Evolutionary conservation across 1,140 invertebrate species (phyloP).

Genomic region (Pissodes strobi): DNA sequence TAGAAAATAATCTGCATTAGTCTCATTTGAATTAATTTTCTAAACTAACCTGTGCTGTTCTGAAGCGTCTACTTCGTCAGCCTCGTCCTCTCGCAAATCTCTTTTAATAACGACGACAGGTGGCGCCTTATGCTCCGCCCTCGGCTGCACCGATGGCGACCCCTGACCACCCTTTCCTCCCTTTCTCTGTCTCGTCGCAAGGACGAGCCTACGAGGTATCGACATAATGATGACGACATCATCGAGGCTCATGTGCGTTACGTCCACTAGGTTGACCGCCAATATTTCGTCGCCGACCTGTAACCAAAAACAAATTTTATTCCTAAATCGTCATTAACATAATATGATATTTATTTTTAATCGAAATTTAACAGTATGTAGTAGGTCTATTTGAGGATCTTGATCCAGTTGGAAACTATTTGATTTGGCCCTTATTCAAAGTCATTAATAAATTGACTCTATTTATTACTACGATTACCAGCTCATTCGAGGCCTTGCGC

Average conservation of each 20-base stretch:
- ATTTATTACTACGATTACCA: no score
- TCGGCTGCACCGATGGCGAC: constrained; percentile 68
- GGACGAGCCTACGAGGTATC: constrained; percentile 91
- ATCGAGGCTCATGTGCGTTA: constrained; percentile 95
- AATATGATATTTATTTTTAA: not conserved
- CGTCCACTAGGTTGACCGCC: constrained; percentile 96
- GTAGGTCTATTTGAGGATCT: no score
- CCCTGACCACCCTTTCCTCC: constrained; percentile 66
- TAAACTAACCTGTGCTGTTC: constrained; percentile 59
- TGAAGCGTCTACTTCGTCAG: constrained; percentile 61
- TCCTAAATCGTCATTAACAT: not conserved
- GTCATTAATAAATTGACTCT: no score
- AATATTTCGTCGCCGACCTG: constrained; percentile 98
- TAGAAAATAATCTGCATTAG: not conserved
- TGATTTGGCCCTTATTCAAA: no score
- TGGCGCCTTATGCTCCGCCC: constrained; percentile 82
- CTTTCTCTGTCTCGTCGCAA: constrained; percentile 85
- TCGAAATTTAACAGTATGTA: not conserved
- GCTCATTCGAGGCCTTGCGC: no score
- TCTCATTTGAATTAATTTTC: no score
- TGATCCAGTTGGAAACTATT: no score
- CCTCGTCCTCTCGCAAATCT: constrained; percentile 85
- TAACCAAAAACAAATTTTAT: constrained; percentile 29
- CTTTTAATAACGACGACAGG: constrained; percentile 93
- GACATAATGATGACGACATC: constrained; percentile 99